Conservation (phyloP, 2,888 invertebrate species). For the Epinotia nisella region DNA sequence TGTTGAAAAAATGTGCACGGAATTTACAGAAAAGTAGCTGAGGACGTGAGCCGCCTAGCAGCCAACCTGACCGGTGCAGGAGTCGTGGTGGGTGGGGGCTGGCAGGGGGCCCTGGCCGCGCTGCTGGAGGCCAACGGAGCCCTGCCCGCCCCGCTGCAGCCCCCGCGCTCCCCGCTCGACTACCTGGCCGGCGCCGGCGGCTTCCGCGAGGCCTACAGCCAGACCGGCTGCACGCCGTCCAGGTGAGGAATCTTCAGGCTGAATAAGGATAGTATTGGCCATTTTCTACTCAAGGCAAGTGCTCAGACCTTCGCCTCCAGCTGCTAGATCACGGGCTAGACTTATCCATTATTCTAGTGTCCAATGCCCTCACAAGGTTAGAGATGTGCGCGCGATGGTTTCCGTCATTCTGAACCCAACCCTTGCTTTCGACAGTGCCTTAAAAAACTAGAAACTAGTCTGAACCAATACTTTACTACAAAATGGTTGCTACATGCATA, state of each 20-base stretch:
- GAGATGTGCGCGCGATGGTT: too few species aligned
- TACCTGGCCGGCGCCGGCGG: conserved; percentile 87
- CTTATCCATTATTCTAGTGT: too few species aligned
- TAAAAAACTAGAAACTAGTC: too few species aligned
- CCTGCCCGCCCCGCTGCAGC: conserved; percentile 81
- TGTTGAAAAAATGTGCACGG: too few species aligned
- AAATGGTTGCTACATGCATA: too few species aligned
- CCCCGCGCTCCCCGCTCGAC: conserved; percentile 86
- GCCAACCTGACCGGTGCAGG: conserved; percentile 55
- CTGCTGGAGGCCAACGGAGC: conserved; percentile 86
- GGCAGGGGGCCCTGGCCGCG: conserved; percentile 85
- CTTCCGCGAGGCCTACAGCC: conserved; percentile 87
- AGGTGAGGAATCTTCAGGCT: conserved; percentile 64
- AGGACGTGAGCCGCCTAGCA: conserved; percentile 59
- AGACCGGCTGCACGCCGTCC: conserved; percentile 88
- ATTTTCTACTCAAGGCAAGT: neutral
- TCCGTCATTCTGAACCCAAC: too few species aligned
- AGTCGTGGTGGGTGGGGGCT: conserved; percentile 57
- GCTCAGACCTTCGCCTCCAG: too few species aligned
- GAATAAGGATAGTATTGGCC: too few species aligned
- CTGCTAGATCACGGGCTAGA: too few species aligned
- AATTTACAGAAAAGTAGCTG: conserved; percentile 67
- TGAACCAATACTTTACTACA: too few species aligned
- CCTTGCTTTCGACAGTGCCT: too few species aligned
- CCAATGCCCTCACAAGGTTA: too few species aligned